Evolutionary conservation across 2,797 vertebrate genomes (phyloP), one percentile per base, ranked within the genome.

Genomic region (Siniperca scherzeri): DNA sequence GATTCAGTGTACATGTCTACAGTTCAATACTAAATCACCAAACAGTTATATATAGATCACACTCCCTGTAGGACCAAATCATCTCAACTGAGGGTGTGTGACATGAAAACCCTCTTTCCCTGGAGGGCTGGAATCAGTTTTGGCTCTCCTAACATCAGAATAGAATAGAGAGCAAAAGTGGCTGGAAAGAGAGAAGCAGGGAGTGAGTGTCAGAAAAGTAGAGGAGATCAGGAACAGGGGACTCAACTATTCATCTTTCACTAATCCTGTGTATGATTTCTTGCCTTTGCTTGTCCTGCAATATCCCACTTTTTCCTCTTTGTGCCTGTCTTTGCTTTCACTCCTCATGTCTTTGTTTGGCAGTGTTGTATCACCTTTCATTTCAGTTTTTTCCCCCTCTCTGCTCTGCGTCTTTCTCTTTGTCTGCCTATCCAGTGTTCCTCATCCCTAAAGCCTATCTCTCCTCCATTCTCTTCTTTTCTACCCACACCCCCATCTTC

Each of bases 201-300:
- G 62, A 85, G 73, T 19, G 74, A 79, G 70, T 80, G 81, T 74
- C 73, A 81, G 78, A 59, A 44, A 74, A 65, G 69, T 27, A 80
- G 67, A 84, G 68, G 50, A 68, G 77, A 69, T 70, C 30, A 70
- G 72, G 17, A 72, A 71, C 71, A 55, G 36, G 82, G 78, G 81
- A 82, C 46, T 70, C 2, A 11, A 75, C 77, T 84, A 68, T 88
- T 91, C 85, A 86, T 85, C 82, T 90, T 78, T 87, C 86, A 85
- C 86, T 88, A 78, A 88, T 83, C 88, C 76, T 70, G 73, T 53
- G 30, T 71, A 55, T 61, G 78, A 86, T 76, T 82, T 78, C 68
- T 79, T 78, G 77, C 55, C 77, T 85, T 46, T 53, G 69, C 75
- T 78, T 72, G 79, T 78, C 80, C 74, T 5, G 33, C 61, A 10